Evolutionary conservation across 2,888 invertebrate genomes (phyloP), one percentile per base, ranked within the genome.

Genomic region (Archaeoteleia sp.): DNA sequence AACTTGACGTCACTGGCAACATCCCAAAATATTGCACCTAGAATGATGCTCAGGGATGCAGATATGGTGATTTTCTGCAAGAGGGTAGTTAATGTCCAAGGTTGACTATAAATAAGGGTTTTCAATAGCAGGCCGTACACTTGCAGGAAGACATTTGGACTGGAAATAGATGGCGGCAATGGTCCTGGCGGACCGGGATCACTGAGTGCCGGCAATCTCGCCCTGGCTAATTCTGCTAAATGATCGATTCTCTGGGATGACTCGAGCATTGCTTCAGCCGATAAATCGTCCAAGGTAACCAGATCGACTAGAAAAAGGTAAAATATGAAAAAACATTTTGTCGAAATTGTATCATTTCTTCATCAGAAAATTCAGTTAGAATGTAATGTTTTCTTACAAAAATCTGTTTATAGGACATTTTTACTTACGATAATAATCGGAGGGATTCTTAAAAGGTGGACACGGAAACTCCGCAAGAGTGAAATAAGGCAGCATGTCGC

Each of bases 361-460:
- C n/a, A n/a, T n/a, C n/a, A n/a, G n/a, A n/a, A n/a, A n/a, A n/a
- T n/a, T n/a, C n/a, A n/a, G n/a, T n/a, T n/a, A n/a, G n/a, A n/a
- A n/a, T n/a, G n/a, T n/a, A n/a, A 23, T 23, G 3, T 9, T 29
- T 29, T 23, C 6, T 25, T 40, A 8, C 4, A 30, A 43, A 13
- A 14, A 35, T 35, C n/a, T 25, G 5, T 35, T 48, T 8, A 32
- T 20, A 9, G n/a, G n/a, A n/a, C n/a, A n/a, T n/a, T n/a, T n/a
- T n/a, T n/a, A 89, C 93, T 91, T 87, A 95, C 95, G 88, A 84
- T 97, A 97, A 84, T 97, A 97, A 87, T 97, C 97, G 0, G 96
- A 96, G 43, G 97, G 97, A 83, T 97, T 97, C 86, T 97, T 97
- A 85, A 94, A 97, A 0, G 96, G 94, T 8, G 97, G 97, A 85